Evolutionary conservation across 2,113 vertebrate genomes (phyloP), one percentile per base, ranked within the genome.

Genomic region (Anthoscopus minutus): DNA sequence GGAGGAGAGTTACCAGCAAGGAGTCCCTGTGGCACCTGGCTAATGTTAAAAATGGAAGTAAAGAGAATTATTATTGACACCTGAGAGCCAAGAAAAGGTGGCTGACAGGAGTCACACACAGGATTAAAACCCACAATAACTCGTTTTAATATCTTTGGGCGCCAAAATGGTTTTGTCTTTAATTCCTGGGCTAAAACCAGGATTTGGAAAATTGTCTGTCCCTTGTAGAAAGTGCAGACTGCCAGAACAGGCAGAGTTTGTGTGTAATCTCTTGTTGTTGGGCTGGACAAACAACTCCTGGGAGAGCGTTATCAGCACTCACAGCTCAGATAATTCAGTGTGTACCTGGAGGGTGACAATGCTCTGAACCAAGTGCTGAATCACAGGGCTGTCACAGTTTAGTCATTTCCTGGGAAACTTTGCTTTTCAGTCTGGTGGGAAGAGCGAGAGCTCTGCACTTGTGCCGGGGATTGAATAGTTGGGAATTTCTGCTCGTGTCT

Each of bases 351-450:
- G 88, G 89, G 51, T 30, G 65, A 9, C 30, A 2, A 0, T 20
- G 87, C 9, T 54, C 48, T 24, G 70, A 64, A 11, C 23, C 61
- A 16, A 44, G 53, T 10, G 74, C 95, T 96, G 96, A 96, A 12
- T 96, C 96, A 95, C 85, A 5, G 77, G 37, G 27, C 6, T 77
- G 77, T 35, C n/a, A 30, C 16, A 42, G 31, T 70, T 86, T 16
- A 96, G 62, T 96, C 92, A 96, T 38, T 94, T 93, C 95, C 92
- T 83, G 86, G 51, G 88, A 28, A 81, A 73, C 27, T 76, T 60
- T 17, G 28, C 31, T 12, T 38, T 65, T 60, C 74, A 13, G 82
- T 8, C 40, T 18, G 3, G 7, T 18, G 78, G 37, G 9, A 11
- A n/a, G 65, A 81, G 38, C 17, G 56, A 3, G 3, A 18, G 25